A percentile compares a stretch with the other conserved stretches of the same genome.
Conservation (phyloP, 2,113 vertebrate genomes). For the Phrynosoma platyrhinos region DNA sequence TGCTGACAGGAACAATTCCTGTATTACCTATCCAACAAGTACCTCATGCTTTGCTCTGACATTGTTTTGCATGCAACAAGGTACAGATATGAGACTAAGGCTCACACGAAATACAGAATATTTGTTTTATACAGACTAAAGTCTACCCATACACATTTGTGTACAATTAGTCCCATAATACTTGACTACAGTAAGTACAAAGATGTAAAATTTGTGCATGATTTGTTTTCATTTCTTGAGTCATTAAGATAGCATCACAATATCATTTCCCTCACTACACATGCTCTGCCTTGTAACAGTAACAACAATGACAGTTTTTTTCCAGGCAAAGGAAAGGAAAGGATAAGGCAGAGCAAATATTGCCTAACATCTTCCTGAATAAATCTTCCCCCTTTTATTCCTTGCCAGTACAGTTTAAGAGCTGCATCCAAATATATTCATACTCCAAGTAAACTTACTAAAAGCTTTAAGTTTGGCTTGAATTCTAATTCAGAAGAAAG, state of each 20-base stretch:
- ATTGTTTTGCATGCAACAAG: neutral
- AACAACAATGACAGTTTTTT: neutral
- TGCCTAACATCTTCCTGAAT: neutral
- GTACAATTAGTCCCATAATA: too few species aligned
- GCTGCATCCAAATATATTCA: neutral
- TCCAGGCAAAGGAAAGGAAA: neutral
- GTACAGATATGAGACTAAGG: neutral
- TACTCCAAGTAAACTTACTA: too few species aligned
- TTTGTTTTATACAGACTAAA: neutral
- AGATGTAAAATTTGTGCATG: neutral
- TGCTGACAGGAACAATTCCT: too few species aligned
- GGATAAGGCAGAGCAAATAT: neutral
- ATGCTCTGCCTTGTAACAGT: neutral
- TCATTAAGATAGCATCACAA: too few species aligned
- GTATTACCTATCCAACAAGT: too few species aligned
- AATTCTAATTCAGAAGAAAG: too few species aligned
- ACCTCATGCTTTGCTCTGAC: neutral
- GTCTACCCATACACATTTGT: neutral
- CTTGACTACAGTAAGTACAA: too few species aligned
- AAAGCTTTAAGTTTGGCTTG: too few species aligned
- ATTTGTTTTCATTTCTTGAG: neutral
- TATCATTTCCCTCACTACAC: neutral
- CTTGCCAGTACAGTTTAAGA: neutral
- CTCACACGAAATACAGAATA: neutral
- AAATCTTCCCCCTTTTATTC: neutral